Conservation (phyloP, 64 coral and sea anemone species). For the Platygyra sinensis region DNA sequence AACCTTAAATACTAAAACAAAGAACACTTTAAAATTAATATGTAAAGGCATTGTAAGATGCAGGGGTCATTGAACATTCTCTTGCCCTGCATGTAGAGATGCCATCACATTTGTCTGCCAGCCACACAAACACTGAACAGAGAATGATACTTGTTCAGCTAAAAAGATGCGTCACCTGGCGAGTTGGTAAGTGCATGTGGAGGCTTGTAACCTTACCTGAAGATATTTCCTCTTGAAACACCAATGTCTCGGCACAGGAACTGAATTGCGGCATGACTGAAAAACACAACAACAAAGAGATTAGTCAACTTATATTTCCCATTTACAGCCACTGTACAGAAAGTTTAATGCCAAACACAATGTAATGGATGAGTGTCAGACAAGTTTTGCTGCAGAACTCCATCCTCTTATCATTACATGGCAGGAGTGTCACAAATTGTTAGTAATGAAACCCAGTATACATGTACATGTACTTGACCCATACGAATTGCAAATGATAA, state of each 20-base stretch:
- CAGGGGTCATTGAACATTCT: slow-evolving; percentile 33
- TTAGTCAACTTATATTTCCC: background rate
- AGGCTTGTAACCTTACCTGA: slow-evolving; percentile 57
- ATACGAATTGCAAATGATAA: too few relatives aligned
- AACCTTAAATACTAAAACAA: background rate
- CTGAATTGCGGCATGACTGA: slow-evolving; percentile 93
- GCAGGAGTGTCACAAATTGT: too few relatives aligned
- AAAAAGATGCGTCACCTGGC: background rate
- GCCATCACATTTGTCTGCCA: slow-evolving; percentile 16
- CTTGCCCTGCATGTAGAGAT: slow-evolving; percentile 56
- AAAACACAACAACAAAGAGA: slow-evolving; percentile 7
- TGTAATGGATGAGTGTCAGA: too few relatives aligned
- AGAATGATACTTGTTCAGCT: background rate
- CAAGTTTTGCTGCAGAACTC: too few relatives aligned
- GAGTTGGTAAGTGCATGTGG: background rate
- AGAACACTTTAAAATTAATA: background rate
- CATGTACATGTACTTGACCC: too few relatives aligned
- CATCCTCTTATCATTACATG: too few relatives aligned
- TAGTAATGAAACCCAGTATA: too few relatives aligned
- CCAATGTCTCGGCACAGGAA: slow-evolving; percentile 98
- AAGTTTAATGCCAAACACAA: too few relatives aligned
- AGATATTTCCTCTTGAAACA: slow-evolving; percentile 99
- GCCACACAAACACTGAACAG: slow-evolving; percentile 9
- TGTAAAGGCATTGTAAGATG: slow-evolving; percentile 62
- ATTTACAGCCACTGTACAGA: too few relatives aligned